Conservation (phyloP, 2,888 invertebrate genomes). For the Lasioglossum figueresi region DNA sequence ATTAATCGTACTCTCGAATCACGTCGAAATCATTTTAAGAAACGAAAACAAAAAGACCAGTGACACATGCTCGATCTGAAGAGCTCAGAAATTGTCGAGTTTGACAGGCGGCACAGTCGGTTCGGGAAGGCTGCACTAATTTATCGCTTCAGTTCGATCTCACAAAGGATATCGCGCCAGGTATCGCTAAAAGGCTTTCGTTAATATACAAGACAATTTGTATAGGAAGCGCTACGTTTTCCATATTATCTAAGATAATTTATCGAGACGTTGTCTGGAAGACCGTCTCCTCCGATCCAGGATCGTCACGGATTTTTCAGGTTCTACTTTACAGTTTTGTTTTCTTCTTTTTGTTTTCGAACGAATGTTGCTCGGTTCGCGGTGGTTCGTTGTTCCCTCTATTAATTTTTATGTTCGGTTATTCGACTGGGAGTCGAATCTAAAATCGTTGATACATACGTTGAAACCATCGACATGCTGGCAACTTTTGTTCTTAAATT, state of each 20-base stretch:
- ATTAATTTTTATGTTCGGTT: constrained; percentile 53
- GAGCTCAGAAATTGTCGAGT: neutral
- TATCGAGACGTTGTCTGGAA: constrained; percentile 30
- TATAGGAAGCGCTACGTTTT: constrained; percentile 41
- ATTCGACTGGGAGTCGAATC: constrained; percentile 24
- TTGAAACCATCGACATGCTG: neutral
- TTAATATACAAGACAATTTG: constrained; percentile 37
- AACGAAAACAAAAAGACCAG: neutral
- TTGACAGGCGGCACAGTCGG: constrained; percentile 2
- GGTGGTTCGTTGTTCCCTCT: constrained; percentile 40
- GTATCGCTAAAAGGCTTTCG: constrained; percentile 44
- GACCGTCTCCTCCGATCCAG: constrained; percentile 15
- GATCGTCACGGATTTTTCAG: constrained; percentile 13
- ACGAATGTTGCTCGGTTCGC: constrained; percentile 25
- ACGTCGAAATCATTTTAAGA: neutral
- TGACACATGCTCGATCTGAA: neutral
- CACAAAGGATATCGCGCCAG: constrained; percentile 46
- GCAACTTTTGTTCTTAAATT: neutral
- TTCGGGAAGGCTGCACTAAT: constrained; percentile 27
- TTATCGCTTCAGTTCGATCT: constrained; percentile 52
- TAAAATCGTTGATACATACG: constrained; percentile 18
- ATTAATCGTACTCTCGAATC: neutral
- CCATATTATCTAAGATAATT: constrained; percentile 56
- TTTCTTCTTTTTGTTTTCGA: neutral
- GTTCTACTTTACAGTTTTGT: constrained; percentile 2